Percentiles rank a stretch among this genome's conserved stretches.
Conservation (phyloP, 2,113 vertebrate species). For the Fregata magnificens region DNA sequence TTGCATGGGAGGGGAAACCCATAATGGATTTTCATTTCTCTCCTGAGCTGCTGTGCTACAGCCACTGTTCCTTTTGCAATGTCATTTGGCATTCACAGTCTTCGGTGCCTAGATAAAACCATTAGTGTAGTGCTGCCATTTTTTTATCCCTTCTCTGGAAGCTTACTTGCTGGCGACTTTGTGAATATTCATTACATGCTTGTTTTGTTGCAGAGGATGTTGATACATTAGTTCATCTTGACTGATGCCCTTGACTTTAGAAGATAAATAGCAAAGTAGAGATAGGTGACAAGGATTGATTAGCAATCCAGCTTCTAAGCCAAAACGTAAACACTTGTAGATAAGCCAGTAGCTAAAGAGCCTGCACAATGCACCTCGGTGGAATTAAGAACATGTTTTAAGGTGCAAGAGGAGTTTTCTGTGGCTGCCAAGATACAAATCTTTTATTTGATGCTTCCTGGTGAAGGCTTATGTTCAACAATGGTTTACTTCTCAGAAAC, state of each 20-base stretch:
- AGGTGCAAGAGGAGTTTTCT: constrained; percentile 9
- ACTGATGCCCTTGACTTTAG: constrained; percentile 62
- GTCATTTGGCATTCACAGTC: not conserved
- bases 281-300: constrained; percentile 65
- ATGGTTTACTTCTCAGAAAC: not conserved
- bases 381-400: constrained; percentile 4
- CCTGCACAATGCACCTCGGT: not conserved
- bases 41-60: constrained; percentile 19
- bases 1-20: constrained; percentile 15
- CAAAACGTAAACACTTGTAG: constrained; percentile 18
- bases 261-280: constrained; percentile 61
- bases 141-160: not conserved
- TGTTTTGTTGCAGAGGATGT: constrained; percentile 25
- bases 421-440: not conserved
- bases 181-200: constrained; percentile 18
- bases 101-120: not conserved
- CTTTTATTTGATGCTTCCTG: not conserved
- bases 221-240: constrained; percentile 45
- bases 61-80: not conserved
- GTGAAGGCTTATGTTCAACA: not conserved
- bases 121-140: not conserved
- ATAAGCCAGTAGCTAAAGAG: constrained; percentile 35
- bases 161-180: not conserved
- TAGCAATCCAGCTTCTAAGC: constrained; percentile 32
- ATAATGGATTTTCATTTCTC: constrained; percentile 41